Percentiles rank a stretch among this genome's conserved stretches.
Evolutionary conservation across 2,888 invertebrate genomes (phyloP).

Genomic region (Helicoverpa assulta): DNA sequence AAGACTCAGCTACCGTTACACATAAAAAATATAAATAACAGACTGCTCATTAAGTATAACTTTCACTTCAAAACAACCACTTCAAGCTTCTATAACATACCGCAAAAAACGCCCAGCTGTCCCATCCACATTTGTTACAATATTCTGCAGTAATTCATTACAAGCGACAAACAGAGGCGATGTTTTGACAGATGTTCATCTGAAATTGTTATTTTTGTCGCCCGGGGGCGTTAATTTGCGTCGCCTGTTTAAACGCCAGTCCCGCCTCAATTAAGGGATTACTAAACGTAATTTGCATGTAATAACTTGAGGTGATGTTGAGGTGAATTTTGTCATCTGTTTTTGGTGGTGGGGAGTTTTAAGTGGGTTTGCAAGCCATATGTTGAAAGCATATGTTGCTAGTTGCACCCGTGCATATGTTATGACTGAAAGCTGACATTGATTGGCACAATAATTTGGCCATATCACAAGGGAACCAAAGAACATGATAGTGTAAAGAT

Average conservation of each 20-base stretch:
- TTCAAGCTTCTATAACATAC: background rate
- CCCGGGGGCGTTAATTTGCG: conserved; percentile 65
- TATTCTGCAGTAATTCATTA: conserved; percentile 57
- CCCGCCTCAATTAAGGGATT: conserved; percentile 64
- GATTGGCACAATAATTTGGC: too few relatives aligned
- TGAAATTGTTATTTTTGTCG: conserved; percentile 78
- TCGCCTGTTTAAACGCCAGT: conserved; percentile 71
- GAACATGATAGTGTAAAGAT: too few relatives aligned
- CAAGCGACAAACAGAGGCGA: conserved; percentile 48
- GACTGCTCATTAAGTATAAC: too few relatives aligned
- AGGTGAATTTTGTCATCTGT: conserved; percentile 45
- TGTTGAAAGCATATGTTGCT: background rate
- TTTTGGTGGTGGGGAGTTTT: conserved; percentile 13
- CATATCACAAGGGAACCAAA: too few relatives aligned
- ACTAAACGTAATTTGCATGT: conserved; percentile 63
- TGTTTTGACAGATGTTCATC: conserved; percentile 81
- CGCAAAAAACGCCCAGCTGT: conserved; percentile 37
- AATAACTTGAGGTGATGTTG: conserved; percentile 56
- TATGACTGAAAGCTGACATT: too few relatives aligned
- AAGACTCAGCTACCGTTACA: too few relatives aligned
- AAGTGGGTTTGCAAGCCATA: background rate
- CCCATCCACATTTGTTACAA: conserved; percentile 30
- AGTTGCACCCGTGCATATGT: background rate
- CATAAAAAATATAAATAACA: too few relatives aligned
- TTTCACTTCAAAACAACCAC: background rate